Percentiles rank a stretch among this genome's conserved stretches.
Conservation (phyloP, 1,140 invertebrate species). For the Magallana gigas region DNA sequence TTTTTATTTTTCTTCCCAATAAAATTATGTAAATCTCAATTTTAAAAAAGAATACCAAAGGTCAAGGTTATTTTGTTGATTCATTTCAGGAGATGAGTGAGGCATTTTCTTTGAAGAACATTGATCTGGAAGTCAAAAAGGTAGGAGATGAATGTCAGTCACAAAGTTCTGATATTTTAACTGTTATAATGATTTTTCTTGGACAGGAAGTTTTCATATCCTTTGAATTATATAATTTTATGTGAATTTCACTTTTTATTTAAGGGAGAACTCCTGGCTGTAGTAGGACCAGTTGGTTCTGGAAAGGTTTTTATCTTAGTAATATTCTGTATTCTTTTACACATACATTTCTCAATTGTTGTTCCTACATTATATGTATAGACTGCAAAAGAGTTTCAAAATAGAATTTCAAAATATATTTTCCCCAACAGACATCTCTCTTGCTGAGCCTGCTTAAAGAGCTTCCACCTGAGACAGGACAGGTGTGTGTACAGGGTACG, state of each 20-base stretch:
- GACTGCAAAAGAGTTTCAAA: background rate
- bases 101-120: constrained; percentile 40
- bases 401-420: background rate
- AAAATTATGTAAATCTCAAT: no score
- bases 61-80: no score
- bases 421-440: constrained; percentile 84
- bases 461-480: constrained; percentile 85
- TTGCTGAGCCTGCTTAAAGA: constrained; percentile 90
- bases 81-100: constrained; percentile 22
- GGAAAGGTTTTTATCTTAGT: constrained; percentile 83
- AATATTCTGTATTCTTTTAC: no score
- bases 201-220: no score
- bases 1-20: no score
- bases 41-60: no score
- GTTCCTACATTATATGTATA: background rate
- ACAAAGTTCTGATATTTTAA: no score
- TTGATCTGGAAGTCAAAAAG: constrained; percentile 66
- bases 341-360: no score
- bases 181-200: no score
- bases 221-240: no score
- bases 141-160: background rate
- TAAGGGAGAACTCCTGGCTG: constrained; percentile 84
- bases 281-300: constrained; percentile 88
- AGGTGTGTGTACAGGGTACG: constrained; percentile 85
- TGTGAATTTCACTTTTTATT: constrained; percentile 62